Percentiles rank a stretch among this genome's conserved stretches.
Evolutionary conservation across 2,797 vertebrate genomes (phyloP).

Genomic region (Argyrosomus regius): DNA sequence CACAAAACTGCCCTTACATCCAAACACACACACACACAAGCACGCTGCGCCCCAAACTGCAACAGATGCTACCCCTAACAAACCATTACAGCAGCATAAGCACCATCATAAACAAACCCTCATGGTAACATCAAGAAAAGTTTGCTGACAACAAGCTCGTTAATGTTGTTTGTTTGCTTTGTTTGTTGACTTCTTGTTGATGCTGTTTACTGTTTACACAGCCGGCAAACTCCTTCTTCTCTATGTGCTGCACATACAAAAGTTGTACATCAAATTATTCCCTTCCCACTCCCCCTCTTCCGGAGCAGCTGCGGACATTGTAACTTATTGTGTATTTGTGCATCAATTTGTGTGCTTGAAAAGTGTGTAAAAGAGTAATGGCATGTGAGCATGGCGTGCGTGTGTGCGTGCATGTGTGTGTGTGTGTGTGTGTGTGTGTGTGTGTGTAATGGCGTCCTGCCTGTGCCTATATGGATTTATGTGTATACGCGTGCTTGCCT

Average conservation of each 20-base stretch:
- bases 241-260: slow-evolving; percentile 32
- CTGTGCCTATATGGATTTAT: slow-evolving; percentile 26
- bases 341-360: slow-evolving; percentile 24
- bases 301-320: slow-evolving; percentile 31
- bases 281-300: background rate
- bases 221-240: slow-evolving; percentile 15
- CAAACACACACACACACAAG: slow-evolving; percentile 4
- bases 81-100: slow-evolving; percentile 65
- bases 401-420: slow-evolving; percentile 2
- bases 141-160: slow-evolving; percentile 71
- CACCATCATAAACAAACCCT: slow-evolving; percentile 69
- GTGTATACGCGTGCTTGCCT: slow-evolving; percentile 8
- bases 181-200: slow-evolving; percentile 56
- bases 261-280: slow-evolving; percentile 43
- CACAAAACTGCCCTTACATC: slow-evolving; percentile 9
- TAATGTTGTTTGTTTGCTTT: slow-evolving; percentile 54
- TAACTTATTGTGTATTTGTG: slow-evolving; percentile 37
- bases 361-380: slow-evolving; percentile 44
- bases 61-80: slow-evolving; percentile 67
- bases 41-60: slow-evolving; percentile 34
- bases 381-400: slow-evolving; percentile 17
- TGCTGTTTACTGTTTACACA: slow-evolving; percentile 36
- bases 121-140: slow-evolving; percentile 68
- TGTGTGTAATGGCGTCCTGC: slow-evolving; percentile 13
- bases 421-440: background rate